Evolutionary conservation across 2,888 invertebrate species (phyloP).

Genomic region (Limulus polyphemus): DNA sequence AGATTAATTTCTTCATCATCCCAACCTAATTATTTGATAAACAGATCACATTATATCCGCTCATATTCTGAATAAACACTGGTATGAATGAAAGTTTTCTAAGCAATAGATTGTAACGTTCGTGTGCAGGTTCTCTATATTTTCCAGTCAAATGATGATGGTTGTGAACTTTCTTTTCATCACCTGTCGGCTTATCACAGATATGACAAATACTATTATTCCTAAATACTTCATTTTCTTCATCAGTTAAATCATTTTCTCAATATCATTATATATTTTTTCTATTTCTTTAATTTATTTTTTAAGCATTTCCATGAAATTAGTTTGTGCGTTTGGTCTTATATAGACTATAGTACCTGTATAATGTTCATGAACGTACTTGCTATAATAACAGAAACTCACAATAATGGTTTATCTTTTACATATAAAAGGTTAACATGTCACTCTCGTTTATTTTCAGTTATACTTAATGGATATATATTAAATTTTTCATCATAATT

Average conservation of each 20-base stretch:
- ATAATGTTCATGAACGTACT: constrained; percentile 2
- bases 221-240: background rate
- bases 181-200: background rate
- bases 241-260: background rate
- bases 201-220: constrained; percentile 2
- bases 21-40: constrained; percentile 3
- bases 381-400: background rate
- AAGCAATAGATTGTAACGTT: constrained; percentile 4
- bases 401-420: too few relatives aligned
- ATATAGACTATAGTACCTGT: too few relatives aligned
- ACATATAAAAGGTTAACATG: too few relatives aligned
- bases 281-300: constrained; percentile 1
- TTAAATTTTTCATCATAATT: too few relatives aligned
- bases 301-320: background rate
- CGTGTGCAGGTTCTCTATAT: constrained; percentile 7
- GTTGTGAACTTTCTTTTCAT: background rate
- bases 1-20: constrained; percentile 10
- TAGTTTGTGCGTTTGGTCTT: background rate
- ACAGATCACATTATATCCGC: constrained; percentile 9
- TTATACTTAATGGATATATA: too few relatives aligned
- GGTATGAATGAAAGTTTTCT: constrained; percentile 9
- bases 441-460: too few relatives aligned
- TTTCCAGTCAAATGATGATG: constrained; percentile 1
- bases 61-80: constrained; percentile 11
- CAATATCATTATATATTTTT: background rate